Evolutionary conservation across 2,113 vertebrate species (phyloP).

Genomic region (Caranx ignobilis): DNA sequence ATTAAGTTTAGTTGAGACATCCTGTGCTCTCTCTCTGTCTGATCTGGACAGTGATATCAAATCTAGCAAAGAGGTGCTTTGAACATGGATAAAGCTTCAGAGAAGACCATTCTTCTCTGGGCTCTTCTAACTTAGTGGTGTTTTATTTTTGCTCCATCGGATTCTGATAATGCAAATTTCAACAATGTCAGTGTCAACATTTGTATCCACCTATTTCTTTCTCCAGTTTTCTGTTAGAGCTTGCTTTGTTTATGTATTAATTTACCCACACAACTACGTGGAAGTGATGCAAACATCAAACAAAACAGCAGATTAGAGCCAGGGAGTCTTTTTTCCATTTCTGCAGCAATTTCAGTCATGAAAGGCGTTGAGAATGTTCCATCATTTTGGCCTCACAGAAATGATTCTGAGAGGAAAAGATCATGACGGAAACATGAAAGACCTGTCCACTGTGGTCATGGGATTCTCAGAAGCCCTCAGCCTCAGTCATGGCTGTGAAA

Average conservation of each 20-base stretch:
- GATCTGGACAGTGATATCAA: too few relatives aligned
- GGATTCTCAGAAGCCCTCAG: conserved; percentile 12
- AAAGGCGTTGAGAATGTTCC: not conserved
- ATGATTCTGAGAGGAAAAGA: not conserved
- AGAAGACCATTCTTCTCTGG: too few relatives aligned
- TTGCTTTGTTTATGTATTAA: not conserved
- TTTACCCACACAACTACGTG: not conserved
- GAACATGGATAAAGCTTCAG: too few relatives aligned
- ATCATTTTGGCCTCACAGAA: not conserved
- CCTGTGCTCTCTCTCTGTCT: too few relatives aligned
- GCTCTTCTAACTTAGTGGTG: too few relatives aligned
- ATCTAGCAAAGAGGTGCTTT: too few relatives aligned
- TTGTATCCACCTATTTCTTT: not conserved
- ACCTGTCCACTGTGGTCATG: not conserved
- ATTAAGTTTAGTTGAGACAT: too few relatives aligned
- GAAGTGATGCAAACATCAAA: conserved; percentile 1
- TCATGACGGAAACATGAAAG: conserved; percentile 14
- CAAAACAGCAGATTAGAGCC: not conserved
- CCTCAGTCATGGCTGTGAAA: conserved; percentile 21
- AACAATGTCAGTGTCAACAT: not conserved
- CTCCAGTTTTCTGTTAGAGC: too few relatives aligned
- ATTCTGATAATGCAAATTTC: too few relatives aligned
- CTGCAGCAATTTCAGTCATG: not conserved
- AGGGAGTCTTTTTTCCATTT: not conserved
- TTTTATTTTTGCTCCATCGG: too few relatives aligned